Evolutionary conservation across 2,888 invertebrate genomes (phyloP).

Genomic region (Hydriomena furcata): DNA sequence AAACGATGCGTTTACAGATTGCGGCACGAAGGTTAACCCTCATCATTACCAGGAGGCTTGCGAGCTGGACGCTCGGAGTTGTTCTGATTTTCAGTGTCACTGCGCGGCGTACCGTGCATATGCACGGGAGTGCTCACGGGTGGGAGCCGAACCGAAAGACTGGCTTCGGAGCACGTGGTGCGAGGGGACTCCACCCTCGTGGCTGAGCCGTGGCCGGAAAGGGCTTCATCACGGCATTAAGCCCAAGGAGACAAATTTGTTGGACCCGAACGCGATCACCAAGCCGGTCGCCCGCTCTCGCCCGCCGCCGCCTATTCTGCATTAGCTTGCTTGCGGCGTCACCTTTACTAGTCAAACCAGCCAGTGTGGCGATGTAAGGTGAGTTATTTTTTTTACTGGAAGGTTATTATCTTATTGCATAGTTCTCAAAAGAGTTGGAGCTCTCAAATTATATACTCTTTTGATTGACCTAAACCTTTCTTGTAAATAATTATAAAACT

Average conservation of each 20-base stretch:
- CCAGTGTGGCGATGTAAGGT: conserved; percentile 72
- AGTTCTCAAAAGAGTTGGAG: no score
- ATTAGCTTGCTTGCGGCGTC: conserved; percentile 54
- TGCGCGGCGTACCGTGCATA: conserved; percentile 96
- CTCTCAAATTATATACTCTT: no score
- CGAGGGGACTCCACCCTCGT: conserved; percentile 69
- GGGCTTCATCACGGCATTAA: conserved; percentile 39
- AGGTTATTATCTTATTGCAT: no score
- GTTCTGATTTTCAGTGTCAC: conserved; percentile 91
- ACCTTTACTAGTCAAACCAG: conserved; percentile 78
- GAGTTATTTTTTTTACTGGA: conserved; percentile 35
- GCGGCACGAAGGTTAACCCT: conserved; percentile 91
- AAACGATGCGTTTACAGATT: conserved; percentile 87
- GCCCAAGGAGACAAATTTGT: conserved; percentile 41
- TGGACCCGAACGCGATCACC: conserved; percentile 57
- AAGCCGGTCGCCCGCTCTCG: conserved; percentile 64
- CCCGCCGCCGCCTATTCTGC: conserved; percentile 75
- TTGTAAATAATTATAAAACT: no score
- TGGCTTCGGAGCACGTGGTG: conserved; percentile 90
- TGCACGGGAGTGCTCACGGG: conserved; percentile 91
- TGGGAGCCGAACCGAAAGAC: conserved; percentile 87
- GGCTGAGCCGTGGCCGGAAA: conserved; percentile 61
- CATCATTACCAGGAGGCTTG: conserved; percentile 94
- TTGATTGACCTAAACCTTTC: no score
- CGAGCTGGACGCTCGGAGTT: conserved; percentile 94